A percentile compares a stretch with the other conserved stretches of the same genome.
These are phyloP conservation scores for Oscheius sp. DNA, from an alignment of 2,888 invertebrate species.

Conservation along the genomic window DNA sequence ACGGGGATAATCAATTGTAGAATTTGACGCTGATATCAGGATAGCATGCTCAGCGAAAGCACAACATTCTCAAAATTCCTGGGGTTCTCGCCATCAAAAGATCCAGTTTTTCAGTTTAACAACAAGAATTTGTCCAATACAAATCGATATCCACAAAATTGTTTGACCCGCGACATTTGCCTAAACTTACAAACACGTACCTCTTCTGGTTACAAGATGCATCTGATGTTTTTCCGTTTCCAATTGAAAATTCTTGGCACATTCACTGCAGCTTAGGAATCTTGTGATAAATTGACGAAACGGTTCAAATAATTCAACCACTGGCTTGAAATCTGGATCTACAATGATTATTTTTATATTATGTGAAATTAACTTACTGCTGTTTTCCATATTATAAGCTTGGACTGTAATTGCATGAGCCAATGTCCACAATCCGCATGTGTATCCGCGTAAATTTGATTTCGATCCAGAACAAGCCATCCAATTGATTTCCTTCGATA, in stretches of 20 bases:
- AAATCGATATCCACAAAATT: no score
- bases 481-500: constrained; percentile 77
- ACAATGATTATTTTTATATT: constrained; percentile 8
- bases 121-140: no score
- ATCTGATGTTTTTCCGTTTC: constrained; percentile 80
- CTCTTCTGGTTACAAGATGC: constrained; percentile 54
- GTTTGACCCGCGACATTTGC: no score
- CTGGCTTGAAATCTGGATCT: constrained; percentile 75
- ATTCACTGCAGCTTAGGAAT: constrained; percentile 93
- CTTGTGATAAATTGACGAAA: constrained; percentile 89
- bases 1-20: no score
- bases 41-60: no score
- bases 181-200: constrained; percentile 38
- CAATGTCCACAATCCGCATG: constrained; percentile 93
- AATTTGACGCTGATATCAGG: neutral
- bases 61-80: no score
- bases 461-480: constrained; percentile 86
- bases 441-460: constrained; percentile 82
- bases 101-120: no score
- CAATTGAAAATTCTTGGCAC: constrained; percentile 87
- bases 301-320: constrained; percentile 81
- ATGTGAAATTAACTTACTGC: constrained; percentile 55
- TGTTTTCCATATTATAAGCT: constrained; percentile 76
- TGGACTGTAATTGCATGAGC: constrained; percentile 91
- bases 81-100: no score